Evolutionary conservation across 2,113 vertebrate genomes (phyloP).

Genomic region (Arvicanthis niloticus): DNA sequence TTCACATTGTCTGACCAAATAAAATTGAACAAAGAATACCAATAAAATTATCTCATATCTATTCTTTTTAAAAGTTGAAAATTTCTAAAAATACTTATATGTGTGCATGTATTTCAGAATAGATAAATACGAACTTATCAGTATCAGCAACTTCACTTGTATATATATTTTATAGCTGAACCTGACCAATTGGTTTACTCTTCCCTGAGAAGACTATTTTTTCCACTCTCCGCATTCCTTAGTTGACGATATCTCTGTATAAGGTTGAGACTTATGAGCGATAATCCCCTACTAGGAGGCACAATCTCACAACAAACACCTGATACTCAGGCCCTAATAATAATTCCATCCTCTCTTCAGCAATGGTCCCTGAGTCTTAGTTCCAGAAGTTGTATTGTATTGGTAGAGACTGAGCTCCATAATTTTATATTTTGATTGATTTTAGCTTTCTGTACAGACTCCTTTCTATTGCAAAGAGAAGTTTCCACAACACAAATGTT

Average conservation of each 20-base stretch:
- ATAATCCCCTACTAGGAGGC: background rate
- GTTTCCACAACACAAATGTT: background rate
- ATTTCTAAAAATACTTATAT: background rate
- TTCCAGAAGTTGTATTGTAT: background rate
- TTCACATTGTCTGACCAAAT: background rate
- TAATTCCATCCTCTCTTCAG: background rate
- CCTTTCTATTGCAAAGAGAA: background rate
- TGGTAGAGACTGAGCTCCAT: accelerated
- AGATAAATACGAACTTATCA: background rate
- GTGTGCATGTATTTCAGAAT: background rate
- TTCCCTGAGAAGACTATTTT: background rate
- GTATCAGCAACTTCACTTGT: background rate
- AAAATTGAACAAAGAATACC: background rate
- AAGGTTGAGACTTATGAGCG: background rate
- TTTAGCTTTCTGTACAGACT: background rate
- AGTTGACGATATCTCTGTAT: background rate
- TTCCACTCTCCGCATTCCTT: background rate
- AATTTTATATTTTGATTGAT: background rate
- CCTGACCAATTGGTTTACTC: background rate
- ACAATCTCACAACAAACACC: background rate
- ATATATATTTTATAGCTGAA: background rate
- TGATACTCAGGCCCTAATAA: background rate
- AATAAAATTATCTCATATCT: background rate
- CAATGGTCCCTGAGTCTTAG: background rate
- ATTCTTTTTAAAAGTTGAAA: background rate